Base-by-base conservation (phyloP, 1,140 invertebrate species). In the Hyphantria cunea region DNA sequence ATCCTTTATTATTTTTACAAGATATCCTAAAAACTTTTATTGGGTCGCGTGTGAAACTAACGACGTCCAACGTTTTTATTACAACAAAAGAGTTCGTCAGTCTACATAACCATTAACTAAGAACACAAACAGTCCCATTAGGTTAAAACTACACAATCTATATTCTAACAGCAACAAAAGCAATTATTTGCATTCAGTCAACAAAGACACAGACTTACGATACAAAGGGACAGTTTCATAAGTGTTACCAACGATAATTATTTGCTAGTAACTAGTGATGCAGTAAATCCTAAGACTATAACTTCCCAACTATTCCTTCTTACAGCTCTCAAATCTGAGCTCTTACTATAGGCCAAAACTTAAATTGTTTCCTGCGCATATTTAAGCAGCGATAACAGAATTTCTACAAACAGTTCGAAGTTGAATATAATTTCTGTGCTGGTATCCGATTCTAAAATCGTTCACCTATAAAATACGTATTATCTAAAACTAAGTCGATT, bases 221-320 rank as follows among this genome's bases (percentile, higher is more conserved):
- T 79, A 85, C 81, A 86, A 84, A 84, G 81, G 75, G 76, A 84
- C 83, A 74, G 85, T 87, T 87, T 87, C 83, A 84, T 82, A 86
- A 86, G 83, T 87, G 71, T 72, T 69, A 77, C 79, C 75, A 76
- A 83, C 69, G 80, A 84, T 86, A 84, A 82, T 83, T 86, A 84
- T 81, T 76, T 77, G 74, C 76, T 78, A 72, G 76, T 74, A 83
- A 86, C 81, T 86, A 85, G 82, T 89, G 83, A 84, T 86, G 83
- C 78, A 76, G 75, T 84, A 86, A 87, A 85, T 87, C 79, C 80
- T 81, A 66, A 69, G 74, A 78, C 80, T 78, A 81, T 73, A 25
- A 83, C 81, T 82, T 84, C 64, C 64, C 56, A 81, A 84, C 69
- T 82, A 80, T 80, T 68, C 75, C 75, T 78, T 78, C 73, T 71